Evolutionary conservation across 2,888 invertebrate genomes (phyloP), one percentile per base, ranked within the genome.

Genomic region (Eristalis arbustorum): DNA sequence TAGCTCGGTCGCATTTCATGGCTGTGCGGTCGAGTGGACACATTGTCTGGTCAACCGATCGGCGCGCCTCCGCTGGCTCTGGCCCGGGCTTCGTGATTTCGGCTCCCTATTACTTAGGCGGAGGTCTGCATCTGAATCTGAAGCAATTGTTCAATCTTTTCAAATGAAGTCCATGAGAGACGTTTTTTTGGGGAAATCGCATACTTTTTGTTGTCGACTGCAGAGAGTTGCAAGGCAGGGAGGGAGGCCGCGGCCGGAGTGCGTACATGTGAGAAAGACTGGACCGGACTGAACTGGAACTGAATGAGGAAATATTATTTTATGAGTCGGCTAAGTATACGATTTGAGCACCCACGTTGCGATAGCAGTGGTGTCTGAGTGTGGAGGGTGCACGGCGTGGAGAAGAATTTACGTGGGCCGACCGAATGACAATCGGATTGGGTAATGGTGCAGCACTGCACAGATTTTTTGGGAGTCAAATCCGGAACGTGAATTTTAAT

Each of bases 291-390:
- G 67, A 14, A 69, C 57, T 10, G 49, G 18, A 14, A 31, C 37
- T 37, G 25, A 69, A 78, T 74, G 64, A 78, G 78, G 83, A 83
- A 78, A 83, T 69, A 74, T 78, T 83, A 78, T 83, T 83, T 83
- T 83, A 83, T 80, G 57, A 74, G 49, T 57, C 62, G 42, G 28
- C n/a, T 83, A 69, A 77, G 77, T 63, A 78, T 64, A 74, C 83
- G 74, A 69, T 83, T 83, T 78, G 34, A 22, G 73, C 83, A 74
- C 83, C 83, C 83, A 83, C 83, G 78, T 68, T 10, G 8, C 42
- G 77, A 56, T 23, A 31, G 31, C 31, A 34, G 59, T 10, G 75
- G 25, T 57, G 18, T 57, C 59, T 14, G 14, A 6, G 22, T 18
- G 49, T 42, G 62, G 34, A 63, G 25, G 67, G 67, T 57, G 14